Base-by-base conservation (phyloP, 2,888 invertebrate genomes). In the Agrotis exclamationis region DNA sequence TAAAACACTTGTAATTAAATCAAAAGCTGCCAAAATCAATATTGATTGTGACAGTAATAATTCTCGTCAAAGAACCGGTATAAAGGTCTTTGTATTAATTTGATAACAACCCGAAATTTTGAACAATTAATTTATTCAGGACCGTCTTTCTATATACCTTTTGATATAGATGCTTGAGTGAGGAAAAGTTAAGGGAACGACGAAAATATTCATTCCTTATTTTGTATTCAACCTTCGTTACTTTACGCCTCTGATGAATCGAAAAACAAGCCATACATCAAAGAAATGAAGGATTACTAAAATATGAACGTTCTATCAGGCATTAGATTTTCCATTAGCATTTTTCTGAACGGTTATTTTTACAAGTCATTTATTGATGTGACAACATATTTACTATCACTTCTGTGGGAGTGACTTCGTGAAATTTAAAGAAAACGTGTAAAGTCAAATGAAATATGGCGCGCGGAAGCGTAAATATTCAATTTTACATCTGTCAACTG, bases 251-350 rank as follows among this genome's bases (percentile, higher is more conserved):
- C 53, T 67, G 63, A 76, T 70, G 33, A 70, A 80, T 80, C 9
- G 66, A 64, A 69, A 58, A 59, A 48, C 53, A 66, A 70, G 48
- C n/a, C 66, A 53, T 76, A 63, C 70, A 76, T 76, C 70, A 80
- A 75, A 65, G 48, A 58, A 33, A 51, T 63, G 54, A 80, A 63
- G 44, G 64, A 47, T 56, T 59, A 65, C 54, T 48, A 22, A 33
- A 70, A 60, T 64, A 22, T 48, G 18, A 45, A 48, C 22, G 44
- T 53, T 58, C 58, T 7, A 53, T 18, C 13, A 70, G 22, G 6
- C 16, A n/a, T 51, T 4, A 2, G 48, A 33, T 24, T 33, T 71
- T 71, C 44, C 20, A 78, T 63, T 59, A 54, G 5, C 7, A 24
- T 62, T 58, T 58, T 68, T 22, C 28, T 20, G 20, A 20, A n/a